Evolutionary conservation across 2,113 vertebrate genomes (phyloP).

Genomic region (Mobula hypostoma): DNA sequence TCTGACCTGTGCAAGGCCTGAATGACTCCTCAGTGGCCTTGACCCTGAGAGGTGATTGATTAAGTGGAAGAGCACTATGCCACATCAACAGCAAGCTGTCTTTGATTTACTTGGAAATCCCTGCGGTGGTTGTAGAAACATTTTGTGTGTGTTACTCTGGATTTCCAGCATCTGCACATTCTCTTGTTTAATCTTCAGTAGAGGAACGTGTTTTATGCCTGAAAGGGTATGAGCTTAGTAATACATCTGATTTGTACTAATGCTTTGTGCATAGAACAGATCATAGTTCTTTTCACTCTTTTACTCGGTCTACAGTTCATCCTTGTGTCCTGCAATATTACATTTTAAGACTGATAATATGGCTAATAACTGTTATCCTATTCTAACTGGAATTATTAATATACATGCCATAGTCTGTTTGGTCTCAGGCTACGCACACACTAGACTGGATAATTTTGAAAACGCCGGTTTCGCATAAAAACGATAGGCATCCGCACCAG

Average conservation of each 20-base stretch:
- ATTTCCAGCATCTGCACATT: no score
- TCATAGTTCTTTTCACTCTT: neutral
- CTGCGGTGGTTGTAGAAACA: neutral
- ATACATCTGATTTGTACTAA: no score
- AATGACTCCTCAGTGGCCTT: neutral
- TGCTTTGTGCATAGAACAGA: neutral
- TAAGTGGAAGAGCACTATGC: neutral
- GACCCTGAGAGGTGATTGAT: neutral
- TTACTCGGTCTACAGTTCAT: neutral
- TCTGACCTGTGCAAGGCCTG: neutral
- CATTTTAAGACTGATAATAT: neutral
- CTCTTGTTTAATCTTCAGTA: no score
- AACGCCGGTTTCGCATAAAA: no score
- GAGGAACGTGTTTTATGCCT: no score
- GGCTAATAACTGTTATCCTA: neutral
- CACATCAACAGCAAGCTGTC: neutral
- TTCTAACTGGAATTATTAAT: neutral
- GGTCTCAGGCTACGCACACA: neutral
- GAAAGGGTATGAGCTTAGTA: no score
- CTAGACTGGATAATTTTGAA: no score
- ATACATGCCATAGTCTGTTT: neutral
- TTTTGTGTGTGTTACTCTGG: neutral
- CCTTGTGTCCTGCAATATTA: neutral
- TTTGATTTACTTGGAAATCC: neutral
- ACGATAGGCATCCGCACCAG: no score